A percentile compares a stretch with the other conserved stretches of the same genome.
Conservation (phyloP, 2,797 vertebrate genomes). For the Poeciliopsis gracilis region DNA sequence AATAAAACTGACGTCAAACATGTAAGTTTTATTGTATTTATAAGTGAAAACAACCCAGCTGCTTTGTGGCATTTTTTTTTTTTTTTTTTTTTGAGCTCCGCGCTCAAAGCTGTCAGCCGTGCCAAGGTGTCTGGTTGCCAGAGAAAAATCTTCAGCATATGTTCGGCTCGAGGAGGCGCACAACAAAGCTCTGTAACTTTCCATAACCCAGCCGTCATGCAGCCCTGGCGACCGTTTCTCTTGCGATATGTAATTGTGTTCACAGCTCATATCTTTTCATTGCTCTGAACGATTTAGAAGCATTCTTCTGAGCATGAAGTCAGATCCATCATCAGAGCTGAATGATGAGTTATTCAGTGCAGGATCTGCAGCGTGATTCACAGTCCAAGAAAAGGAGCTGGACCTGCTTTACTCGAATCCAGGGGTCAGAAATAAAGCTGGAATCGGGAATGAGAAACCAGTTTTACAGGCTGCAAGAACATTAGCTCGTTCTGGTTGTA, state of each 20-base stretch:
- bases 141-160: constrained; percentile 13
- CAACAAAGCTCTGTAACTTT: constrained; percentile 7
- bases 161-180: background rate
- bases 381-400: background rate
- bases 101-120: background rate
- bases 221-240: background rate
- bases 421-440: background rate
- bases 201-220: background rate
- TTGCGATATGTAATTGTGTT: background rate
- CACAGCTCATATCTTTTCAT: background rate
- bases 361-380: background rate
- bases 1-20: background rate
- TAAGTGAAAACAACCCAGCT: constrained; percentile 2
- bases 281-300: background rate
- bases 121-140: constrained; percentile 10
- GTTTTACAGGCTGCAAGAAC: background rate
- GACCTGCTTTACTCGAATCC: background rate
- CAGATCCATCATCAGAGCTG: background rate
- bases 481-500: background rate
- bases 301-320: background rate
- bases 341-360: background rate
- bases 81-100: background rate
- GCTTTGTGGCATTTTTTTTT: background rate
- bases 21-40: background rate
- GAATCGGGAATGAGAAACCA: background rate